Base-by-base conservation (phyloP, 2,888 invertebrate species). In the Drosophila kokeensis region DNA sequence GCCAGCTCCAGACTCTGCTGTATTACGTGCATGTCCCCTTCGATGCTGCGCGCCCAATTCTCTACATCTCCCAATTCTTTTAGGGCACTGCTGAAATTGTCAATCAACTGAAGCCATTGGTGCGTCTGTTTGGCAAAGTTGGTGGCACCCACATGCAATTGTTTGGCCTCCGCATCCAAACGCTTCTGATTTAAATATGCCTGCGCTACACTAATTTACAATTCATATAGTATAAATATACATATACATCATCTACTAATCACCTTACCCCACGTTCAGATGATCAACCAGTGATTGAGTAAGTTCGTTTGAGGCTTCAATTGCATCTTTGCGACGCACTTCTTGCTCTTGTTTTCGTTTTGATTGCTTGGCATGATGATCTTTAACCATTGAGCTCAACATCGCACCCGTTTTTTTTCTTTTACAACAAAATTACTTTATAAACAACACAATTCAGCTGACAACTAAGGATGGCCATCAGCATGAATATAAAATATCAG, bases 21-120 rank as follows among this genome's bases (percentile, higher is more conserved):
- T 78, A 99, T 96, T 3, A 97, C 96, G 91, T 97, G 96, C 96
- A 99, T 98, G 92, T 99, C 99, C 72, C 96, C 96, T 93, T 99
- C 99, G 87, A 99, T 99, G 80, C 97, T 98, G 79, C 97, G 95
- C 0, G 99, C 98, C 99, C 99, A 99, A 92, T 99, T 99, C 92
- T 99, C 99, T 1, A 99, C 99, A 94, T 99, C 99, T 1, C 99
- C 99, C 63, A 99, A 96, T 94, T 99, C 99, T 95, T 99, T 97
- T 2, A 98, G 94, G 0, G 97, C 96, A 90, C 97, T 96, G 86
- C 97, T 97, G 89, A 98, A 97, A 73, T 96, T 96, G 92, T 98
- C 97, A 1, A 98, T 97, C 59, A 99, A 94, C 76, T 96, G 96
- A n/a, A 99, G 94, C 99, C 99, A 99, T 88, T 99, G 98, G 80